A percentile compares a stretch with the other conserved stretches of the same genome.
phyloP scores from a whole-genome alignment of 2,888 invertebrate species.

The Phyllotreta cruciferae region DNA sequence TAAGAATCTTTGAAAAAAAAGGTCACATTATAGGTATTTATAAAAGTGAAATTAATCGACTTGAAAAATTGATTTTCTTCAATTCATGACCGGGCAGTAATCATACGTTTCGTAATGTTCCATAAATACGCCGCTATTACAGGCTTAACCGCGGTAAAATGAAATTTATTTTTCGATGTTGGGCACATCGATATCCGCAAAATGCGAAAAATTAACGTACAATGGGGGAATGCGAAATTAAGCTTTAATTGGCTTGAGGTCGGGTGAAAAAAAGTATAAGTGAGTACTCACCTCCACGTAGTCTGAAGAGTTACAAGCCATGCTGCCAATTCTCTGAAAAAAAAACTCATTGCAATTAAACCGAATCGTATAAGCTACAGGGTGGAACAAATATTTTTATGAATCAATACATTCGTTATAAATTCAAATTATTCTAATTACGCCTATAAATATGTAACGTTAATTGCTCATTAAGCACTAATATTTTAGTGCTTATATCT shows the following conservation, averaged over 20 bases:
- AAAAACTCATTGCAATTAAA: constrained; percentile 40
- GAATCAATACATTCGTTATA: background rate
- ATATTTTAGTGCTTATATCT: too few relatives aligned
- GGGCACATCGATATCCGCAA: constrained; percentile 34
- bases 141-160: constrained; percentile 32
- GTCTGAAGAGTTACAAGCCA: constrained; percentile 44
- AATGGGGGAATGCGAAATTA: constrained; percentile 11
- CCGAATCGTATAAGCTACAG: background rate
- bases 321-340: constrained; percentile 48
- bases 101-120: constrained; percentile 12
- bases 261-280: constrained; percentile 11
- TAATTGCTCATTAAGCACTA: too few relatives aligned
- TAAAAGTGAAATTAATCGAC: constrained; percentile 3
- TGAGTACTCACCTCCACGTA: constrained; percentile 45
- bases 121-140: constrained; percentile 16
- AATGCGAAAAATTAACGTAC: constrained; percentile 22
- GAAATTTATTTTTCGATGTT: constrained; percentile 26
- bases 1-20: background rate
- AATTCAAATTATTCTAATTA: too few relatives aligned
- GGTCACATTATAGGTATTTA: background rate
- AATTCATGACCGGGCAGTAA: too few relatives aligned
- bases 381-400: background rate
- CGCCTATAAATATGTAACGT: too few relatives aligned
- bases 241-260: constrained; percentile 10
- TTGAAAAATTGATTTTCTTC: constrained; percentile 10